Percentiles rank a stretch among this genome's conserved stretches.
Evolutionary conservation across 2,113 vertebrate species (phyloP).

Genomic region (Dromaius novaehollandiae): DNA sequence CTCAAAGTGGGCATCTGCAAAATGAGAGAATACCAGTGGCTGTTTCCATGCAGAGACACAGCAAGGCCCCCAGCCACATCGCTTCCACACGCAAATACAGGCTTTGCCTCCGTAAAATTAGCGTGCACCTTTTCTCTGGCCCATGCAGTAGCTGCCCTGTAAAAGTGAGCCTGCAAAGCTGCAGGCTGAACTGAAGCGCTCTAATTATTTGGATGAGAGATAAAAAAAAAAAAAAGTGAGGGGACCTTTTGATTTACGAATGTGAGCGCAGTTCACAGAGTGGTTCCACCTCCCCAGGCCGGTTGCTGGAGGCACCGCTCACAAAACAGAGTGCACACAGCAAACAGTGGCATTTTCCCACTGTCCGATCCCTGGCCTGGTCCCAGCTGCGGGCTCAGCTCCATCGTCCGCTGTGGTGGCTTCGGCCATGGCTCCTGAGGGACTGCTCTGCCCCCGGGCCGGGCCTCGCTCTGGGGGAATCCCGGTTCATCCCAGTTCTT

Average conservation of each 20-base stretch:
- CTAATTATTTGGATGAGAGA: not conserved
- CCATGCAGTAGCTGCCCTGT: rapidly evolving
- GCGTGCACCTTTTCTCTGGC: rapidly evolving
- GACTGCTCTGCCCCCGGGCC: too few relatives aligned
- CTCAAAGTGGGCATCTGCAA: not conserved
- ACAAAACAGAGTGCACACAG: not conserved
- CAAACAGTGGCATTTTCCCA: not conserved
- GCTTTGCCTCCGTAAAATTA: rapidly evolving
- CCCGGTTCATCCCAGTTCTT: too few relatives aligned
- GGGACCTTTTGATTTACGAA: too few relatives aligned
- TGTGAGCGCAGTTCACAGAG: too few relatives aligned
- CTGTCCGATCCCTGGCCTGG: not conserved
- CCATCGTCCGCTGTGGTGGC: too few relatives aligned
- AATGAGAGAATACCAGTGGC: not conserved
- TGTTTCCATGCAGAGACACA: rapidly evolving
- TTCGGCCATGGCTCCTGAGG: too few relatives aligned
- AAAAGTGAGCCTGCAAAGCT: not conserved
- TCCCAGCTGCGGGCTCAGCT: too few relatives aligned
- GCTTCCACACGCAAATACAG: rapidly evolving
- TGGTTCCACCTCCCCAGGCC: too few relatives aligned
- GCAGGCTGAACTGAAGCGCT: not conserved
- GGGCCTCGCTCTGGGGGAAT: too few relatives aligned
- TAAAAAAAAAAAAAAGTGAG: too few relatives aligned
- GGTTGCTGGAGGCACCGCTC: too few relatives aligned
- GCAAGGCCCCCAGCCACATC: rapidly evolving